Base-by-base conservation (phyloP, 2,888 invertebrate genomes). In the Caenorhabditis sp. region DNA sequence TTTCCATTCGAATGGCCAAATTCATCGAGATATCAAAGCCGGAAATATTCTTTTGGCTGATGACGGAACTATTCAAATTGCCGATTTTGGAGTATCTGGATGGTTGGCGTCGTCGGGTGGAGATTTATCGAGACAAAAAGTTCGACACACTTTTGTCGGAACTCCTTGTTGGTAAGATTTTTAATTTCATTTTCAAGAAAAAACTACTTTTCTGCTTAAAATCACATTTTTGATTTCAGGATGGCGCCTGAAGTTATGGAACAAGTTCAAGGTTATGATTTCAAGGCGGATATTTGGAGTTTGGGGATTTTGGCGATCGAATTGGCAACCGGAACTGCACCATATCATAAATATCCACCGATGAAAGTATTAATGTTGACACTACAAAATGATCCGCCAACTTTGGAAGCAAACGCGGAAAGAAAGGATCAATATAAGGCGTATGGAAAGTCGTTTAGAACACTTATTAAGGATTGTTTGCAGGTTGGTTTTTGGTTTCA, bases 171-270 rank as follows among this genome's bases (percentile, higher is more conserved):
- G 97, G 97, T 70, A 12, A 50, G 77, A 31, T 23, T 25, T 50
- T 49, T 58, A 8, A 38, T 31, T 10, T 4, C 3, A 31, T 57
- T n/a, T 31, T 8, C 1, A 23, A 27, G 10, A 57, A 27, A 17
- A 26, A 21, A 54, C 23, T n/a, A 54, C 5, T 21, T 8, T 54
- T 43, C 31, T 72, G n/a, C n/a, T n/a, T n/a, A n/a, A n/a, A n/a
- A n/a, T n/a, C n/a, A n/a, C n/a, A n/a, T n/a, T n/a, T n/a, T n/a
- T n/a, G n/a, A n/a, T n/a, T n/a, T 27, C 62, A 76, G 77, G 83
- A 97, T 97, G 97, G 97, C 97, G 1, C 97, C 97, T 0, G 97
- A 99, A 91, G 97, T 99, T 79, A 97, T 97, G 97, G 95, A 95
- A 90, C 95, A 95, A 91, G 90, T 90, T 25, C 88, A 88, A 88